Conservation (phyloP, 2,797 vertebrate species). For the Schizothorax lantsangensis region DNA sequence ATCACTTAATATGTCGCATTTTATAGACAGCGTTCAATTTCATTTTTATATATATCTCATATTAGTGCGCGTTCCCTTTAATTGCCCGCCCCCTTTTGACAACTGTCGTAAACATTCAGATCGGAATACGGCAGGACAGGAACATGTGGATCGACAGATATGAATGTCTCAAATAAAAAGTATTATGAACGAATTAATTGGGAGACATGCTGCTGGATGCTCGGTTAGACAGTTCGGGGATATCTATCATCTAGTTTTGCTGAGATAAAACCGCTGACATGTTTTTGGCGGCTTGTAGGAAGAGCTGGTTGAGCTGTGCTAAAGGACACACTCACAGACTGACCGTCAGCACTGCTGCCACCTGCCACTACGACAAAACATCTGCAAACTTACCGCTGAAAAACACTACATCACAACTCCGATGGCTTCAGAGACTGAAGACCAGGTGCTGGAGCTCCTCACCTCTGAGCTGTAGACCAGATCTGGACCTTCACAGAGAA, state of each 20-base stretch:
- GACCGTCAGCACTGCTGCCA: slow-evolving; percentile 50
- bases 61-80: neutral
- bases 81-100: slow-evolving; percentile 4
- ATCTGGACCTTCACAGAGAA: neutral
- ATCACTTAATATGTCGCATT: neutral
- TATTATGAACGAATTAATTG: slow-evolving; percentile 3
- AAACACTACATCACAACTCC: slow-evolving; percentile 24
- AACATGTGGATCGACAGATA: slow-evolving; percentile 2
- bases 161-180: neutral
- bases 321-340: slow-evolving; percentile 52
- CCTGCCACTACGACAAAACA: slow-evolving; percentile 38
- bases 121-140: slow-evolving; percentile 71
- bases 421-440: slow-evolving; percentile 49
- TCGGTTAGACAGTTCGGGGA: neutral
- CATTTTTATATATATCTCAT: neutral
- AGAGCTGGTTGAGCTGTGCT: slow-evolving; percentile 55
- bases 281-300: slow-evolving; percentile 64
- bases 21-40: neutral
- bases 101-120: slow-evolving; percentile 59
- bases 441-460: slow-evolving; percentile 33
- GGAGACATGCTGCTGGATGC: slow-evolving; percentile 1
- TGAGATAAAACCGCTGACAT: slow-evolving; percentile 43
- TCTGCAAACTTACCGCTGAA: slow-evolving; percentile 23
- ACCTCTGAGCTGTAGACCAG: slow-evolving; percentile 25
- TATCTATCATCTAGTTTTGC: slow-evolving; percentile 9